Evolutionary conservation across 2,113 vertebrate species (phyloP).

Genomic region (Recurvirostra avosetta): DNA sequence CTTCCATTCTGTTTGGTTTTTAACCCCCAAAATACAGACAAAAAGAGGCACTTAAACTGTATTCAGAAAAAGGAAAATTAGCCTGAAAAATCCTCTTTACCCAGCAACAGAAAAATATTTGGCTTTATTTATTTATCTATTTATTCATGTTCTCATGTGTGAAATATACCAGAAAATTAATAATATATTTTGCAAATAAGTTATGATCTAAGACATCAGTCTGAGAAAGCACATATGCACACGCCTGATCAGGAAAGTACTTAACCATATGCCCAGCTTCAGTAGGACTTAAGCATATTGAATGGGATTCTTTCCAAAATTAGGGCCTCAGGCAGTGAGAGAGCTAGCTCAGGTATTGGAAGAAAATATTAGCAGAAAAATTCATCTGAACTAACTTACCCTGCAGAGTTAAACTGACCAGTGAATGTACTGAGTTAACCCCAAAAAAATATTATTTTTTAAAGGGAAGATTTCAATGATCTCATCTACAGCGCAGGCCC

Average conservation of each 20-base stretch:
- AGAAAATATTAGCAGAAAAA: background rate
- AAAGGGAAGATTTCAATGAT: background rate
- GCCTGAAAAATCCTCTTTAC: background rate
- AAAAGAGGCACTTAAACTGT: background rate
- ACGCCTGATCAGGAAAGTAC: background rate
- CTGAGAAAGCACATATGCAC: background rate
- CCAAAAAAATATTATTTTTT: background rate
- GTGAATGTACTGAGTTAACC: background rate
- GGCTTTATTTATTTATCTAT: background rate
- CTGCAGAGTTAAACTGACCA: background rate
- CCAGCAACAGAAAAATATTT: background rate
- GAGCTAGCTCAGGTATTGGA: background rate
- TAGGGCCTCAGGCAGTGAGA: background rate
- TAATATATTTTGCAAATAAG: conserved; percentile 25
- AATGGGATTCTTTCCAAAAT: background rate
- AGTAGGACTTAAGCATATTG: background rate
- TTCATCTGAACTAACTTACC: background rate
- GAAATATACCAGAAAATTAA: background rate
- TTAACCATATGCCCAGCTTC: background rate
- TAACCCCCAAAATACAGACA: background rate
- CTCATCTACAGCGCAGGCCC: background rate
- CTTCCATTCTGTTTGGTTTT: background rate
- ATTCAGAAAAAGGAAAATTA: background rate
- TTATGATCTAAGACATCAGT: background rate
- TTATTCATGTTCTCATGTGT: background rate